Conservation (phyloP, 2,888 invertebrate genomes). For the Melanostoma mellinum region DNA sequence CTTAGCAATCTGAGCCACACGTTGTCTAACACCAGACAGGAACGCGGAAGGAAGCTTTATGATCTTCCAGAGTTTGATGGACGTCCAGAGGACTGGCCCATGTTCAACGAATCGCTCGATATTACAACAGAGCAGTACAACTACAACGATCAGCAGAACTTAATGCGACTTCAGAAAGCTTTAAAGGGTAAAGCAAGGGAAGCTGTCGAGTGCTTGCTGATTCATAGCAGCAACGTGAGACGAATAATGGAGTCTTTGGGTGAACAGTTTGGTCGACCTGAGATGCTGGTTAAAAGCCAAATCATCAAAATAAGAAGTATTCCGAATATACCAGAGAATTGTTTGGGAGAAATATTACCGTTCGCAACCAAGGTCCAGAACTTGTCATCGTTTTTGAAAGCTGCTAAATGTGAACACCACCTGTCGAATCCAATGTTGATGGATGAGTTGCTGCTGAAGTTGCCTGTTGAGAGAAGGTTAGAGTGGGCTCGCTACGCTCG, state of each 20-base stretch:
- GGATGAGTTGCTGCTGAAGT: too few species aligned
- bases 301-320: conserved; percentile 25
- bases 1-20: too few species aligned
- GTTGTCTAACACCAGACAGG: too few species aligned
- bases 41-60: neutral
- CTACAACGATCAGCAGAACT: conserved; percentile 27
- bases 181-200: conserved; percentile 44
- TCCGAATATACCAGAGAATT: conserved; percentile 24
- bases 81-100: conserved; percentile 42
- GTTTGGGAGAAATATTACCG: conserved; percentile 41
- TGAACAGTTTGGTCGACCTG: conserved; percentile 31
- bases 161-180: conserved; percentile 31
- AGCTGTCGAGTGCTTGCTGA: conserved; percentile 47
- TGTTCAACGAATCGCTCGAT: conserved; percentile 27
- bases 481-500: too few species aligned
- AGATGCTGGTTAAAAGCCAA: conserved; percentile 30
- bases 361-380: conserved; percentile 55
- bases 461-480: too few species aligned
- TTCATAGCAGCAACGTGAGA: conserved; percentile 17
- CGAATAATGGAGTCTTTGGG: conserved; percentile 12
- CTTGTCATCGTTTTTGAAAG: conserved; percentile 45
- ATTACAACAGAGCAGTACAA: conserved; percentile 6
- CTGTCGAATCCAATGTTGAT: too few species aligned
- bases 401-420: too few species aligned
- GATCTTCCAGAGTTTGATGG: conserved; percentile 54